A percentile compares a stretch with the other conserved stretches of the same genome.
phyloP scores from a whole-genome alignment of 2,888 invertebrate species.

The Lathronympha strigana region DNA sequence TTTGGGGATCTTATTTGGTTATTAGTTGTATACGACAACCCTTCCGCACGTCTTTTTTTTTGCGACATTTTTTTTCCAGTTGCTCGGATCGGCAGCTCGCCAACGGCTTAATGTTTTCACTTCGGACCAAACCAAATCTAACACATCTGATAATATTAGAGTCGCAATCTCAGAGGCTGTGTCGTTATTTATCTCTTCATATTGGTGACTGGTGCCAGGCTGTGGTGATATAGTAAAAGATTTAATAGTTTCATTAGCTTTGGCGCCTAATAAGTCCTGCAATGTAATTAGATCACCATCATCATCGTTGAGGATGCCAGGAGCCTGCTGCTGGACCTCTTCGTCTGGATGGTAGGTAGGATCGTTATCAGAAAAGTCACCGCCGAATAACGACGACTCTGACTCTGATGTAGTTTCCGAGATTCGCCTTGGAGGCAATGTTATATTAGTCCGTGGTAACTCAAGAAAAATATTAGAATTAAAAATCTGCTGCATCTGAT shows the following conservation, averaged over 20 bases:
- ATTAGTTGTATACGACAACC: conserved; percentile 16
- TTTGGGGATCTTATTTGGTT: conserved; percentile 10
- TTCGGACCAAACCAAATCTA: conserved; percentile 3
- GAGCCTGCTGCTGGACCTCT: background rate
- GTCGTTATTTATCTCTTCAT: background rate
- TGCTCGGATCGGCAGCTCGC: background rate
- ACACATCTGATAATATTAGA: conserved; percentile 1
- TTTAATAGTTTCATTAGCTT: background rate
- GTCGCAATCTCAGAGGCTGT: background rate
- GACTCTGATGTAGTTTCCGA: conserved; percentile 13
- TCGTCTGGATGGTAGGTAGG: conserved; percentile 14
- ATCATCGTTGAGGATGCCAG: background rate
- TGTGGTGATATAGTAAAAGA: background rate
- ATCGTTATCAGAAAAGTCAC: conserved; percentile 17
- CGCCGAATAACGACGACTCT: conserved; percentile 10
- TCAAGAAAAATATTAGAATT: background rate
- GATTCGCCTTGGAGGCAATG: background rate
- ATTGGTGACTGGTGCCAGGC: background rate
- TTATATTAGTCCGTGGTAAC: no score
- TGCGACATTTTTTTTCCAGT: conserved; percentile 17
- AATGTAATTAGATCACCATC: conserved; percentile 17
- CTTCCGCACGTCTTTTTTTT: conserved; percentile 18
- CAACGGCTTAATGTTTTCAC: conserved; percentile 13
- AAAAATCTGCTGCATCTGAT: background rate
- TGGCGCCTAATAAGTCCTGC: conserved; percentile 12